phyloP scores from a whole-genome alignment of 2,888 invertebrate genomes.

The Bembecia ichneumoniformis region DNA sequence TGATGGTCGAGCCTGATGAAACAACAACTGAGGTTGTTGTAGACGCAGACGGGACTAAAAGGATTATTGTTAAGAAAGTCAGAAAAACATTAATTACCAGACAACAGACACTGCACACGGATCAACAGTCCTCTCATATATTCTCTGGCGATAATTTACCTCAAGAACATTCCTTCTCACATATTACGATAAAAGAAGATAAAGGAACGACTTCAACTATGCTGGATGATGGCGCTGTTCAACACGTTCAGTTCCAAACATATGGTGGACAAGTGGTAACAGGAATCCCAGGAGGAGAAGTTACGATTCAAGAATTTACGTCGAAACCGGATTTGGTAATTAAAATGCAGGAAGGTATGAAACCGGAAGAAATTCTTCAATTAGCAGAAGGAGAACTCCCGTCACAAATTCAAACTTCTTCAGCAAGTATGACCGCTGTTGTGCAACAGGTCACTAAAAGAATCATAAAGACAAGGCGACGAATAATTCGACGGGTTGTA shows the following conservation, averaged over 20 bases:
- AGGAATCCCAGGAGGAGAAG: constrained; percentile 74
- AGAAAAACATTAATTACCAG: constrained; percentile 77
- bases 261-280: constrained; percentile 77
- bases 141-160: constrained; percentile 72
- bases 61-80: constrained; percentile 83
- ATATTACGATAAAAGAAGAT: constrained; percentile 78
- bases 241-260: constrained; percentile 74
- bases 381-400: constrained; percentile 50
- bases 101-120: constrained; percentile 76
- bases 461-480: constrained; percentile 81
- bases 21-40: constrained; percentile 86
- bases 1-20: constrained; percentile 86
- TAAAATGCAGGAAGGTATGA: constrained; percentile 68
- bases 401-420: constrained; percentile 71
- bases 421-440: constrained; percentile 82
- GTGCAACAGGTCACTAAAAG: constrained; percentile 86
- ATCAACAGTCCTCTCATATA: constrained; percentile 70
- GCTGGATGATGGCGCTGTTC: constrained; percentile 74
- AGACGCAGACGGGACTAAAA: constrained; percentile 84
- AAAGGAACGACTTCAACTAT: constrained; percentile 73
- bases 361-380: constrained; percentile 61
- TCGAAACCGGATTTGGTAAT: constrained; percentile 74
- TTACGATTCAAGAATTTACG: constrained; percentile 77
- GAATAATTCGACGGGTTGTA: constrained; percentile 82
- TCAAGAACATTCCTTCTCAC: constrained; percentile 76